Percentiles rank a stretch among this genome's conserved stretches.
Evolutionary conservation across 2,797 vertebrate genomes (phyloP).

Genomic region (Mergus octosetaceus): DNA sequence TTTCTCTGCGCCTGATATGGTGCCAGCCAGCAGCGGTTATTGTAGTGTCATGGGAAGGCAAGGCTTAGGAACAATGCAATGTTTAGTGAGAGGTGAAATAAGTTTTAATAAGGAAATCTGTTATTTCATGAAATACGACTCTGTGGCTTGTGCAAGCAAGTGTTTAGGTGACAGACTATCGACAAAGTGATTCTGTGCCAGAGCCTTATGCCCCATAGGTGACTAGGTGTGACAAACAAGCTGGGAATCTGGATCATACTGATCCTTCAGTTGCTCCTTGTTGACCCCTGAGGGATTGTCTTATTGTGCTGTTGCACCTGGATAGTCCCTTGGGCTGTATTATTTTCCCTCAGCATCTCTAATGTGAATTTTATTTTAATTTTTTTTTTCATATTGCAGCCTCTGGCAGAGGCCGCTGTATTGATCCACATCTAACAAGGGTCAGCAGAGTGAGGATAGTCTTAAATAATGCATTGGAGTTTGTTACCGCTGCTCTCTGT

Average conservation of each 20-base stretch:
- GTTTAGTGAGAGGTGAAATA: background rate
- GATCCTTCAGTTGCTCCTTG: background rate
- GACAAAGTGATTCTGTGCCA: background rate
- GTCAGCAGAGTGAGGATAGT: background rate
- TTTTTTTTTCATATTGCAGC: background rate
- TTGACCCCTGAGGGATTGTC: background rate
- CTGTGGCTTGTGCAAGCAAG: background rate
- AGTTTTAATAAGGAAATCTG: background rate
- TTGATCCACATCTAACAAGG: background rate
- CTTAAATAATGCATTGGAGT: slow-evolving; percentile 19
- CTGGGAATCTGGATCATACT: background rate
- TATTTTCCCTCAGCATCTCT: background rate
- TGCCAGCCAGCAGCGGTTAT: fast-evolving
- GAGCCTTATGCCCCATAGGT: background rate
- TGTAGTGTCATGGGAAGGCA: fast-evolving
- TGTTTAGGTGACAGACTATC: background rate
- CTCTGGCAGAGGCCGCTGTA: background rate
- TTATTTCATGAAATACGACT: background rate
- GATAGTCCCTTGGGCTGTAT: background rate
- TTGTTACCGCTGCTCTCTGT: background rate
- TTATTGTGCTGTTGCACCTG: background rate
- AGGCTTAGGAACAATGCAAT: background rate
- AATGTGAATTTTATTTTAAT: background rate
- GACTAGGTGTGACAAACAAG: background rate
- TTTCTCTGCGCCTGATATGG: fast-evolving